Evolutionary conservation across 2,797 vertebrate species (phyloP), one percentile per base, ranked within the genome.

Genomic region (Acanthis flammea): DNA sequence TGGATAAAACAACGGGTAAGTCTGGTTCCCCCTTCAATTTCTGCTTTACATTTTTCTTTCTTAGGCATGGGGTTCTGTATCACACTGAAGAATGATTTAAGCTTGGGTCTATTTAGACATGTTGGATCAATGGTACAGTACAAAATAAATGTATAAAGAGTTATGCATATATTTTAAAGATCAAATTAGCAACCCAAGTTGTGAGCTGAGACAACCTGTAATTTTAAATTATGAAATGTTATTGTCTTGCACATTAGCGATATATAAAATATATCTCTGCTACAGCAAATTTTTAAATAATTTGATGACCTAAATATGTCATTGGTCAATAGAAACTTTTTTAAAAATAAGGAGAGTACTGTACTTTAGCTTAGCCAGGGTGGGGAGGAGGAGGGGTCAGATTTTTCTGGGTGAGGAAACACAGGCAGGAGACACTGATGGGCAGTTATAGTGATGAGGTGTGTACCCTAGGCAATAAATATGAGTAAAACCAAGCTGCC

Each of bases 1-100:
- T 98, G 83, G 42, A 78, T 88, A 94, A 94, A 94, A 67, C 88
- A 62, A 45, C 68, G 66, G 96, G 97, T 97, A 91, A 97, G 95
- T 97, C 39, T 77, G 14, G 23, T 50, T 86, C 75, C 8, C 19
- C 16, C 58, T 86, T 77, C 19, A 50, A 12, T 81, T 61, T 90
- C 57, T 86, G 21, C 18, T 86, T 75, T 73, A 23, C 2, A 2
- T n/a, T 83, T 91, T 54, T 53, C n/a, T 79, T 90, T 91, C 35
- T 76, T 70, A 31, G 21, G 3, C 17, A 19, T 42, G 24, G 7
- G 4, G 37, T 16, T 67, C 9, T 57, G 2, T 65, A 18, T 55
- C 27, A 41, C 24, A 7, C 7, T 74, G 50, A 85, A 62, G n/a
- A 74, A 70, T 57, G 24, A 27, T 37, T 75, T 75, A 57, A 71